Conservation (phyloP, 1,140 invertebrate species). For the Drosophila gunungcola region DNA sequence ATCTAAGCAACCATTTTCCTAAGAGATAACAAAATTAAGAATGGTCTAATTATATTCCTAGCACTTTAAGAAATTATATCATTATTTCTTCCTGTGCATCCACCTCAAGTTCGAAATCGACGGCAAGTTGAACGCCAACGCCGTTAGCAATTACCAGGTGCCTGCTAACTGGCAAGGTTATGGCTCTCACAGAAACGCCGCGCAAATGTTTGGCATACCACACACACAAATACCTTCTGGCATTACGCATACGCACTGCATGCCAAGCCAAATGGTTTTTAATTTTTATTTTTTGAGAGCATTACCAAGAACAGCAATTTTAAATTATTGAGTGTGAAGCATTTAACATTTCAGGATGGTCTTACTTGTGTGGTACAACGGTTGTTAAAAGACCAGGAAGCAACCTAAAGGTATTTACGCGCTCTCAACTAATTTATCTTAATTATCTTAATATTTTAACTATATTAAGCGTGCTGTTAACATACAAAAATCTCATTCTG, state of each 20-base stretch:
- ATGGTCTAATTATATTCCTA: too few relatives aligned
- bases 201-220: constrained; percentile 74
- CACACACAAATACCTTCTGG: constrained; percentile 49
- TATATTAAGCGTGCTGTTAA: not conserved
- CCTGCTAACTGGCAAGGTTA: constrained; percentile 72
- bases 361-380: constrained; percentile 29
- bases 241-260: constrained; percentile 72
- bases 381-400: not conserved
- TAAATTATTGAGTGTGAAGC: constrained; percentile 79
- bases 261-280: constrained; percentile 42
- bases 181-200: constrained; percentile 55
- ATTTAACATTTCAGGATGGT: constrained; percentile 46
- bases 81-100: constrained; percentile 4
- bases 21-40: too few relatives aligned
- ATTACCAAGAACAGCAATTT: constrained; percentile 44
- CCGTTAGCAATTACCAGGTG: constrained; percentile 75
- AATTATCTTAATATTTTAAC: not conserved
- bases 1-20: too few relatives aligned
- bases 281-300: constrained; percentile 13
- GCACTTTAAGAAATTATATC: not conserved
- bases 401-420: not conserved
- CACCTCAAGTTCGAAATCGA: constrained; percentile 21
- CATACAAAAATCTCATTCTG: too few relatives aligned
- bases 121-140: constrained; percentile 49
- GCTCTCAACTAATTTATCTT: too few relatives aligned